Conservation (phyloP, 2,888 invertebrate species). For the Odontomyia ornata region DNA sequence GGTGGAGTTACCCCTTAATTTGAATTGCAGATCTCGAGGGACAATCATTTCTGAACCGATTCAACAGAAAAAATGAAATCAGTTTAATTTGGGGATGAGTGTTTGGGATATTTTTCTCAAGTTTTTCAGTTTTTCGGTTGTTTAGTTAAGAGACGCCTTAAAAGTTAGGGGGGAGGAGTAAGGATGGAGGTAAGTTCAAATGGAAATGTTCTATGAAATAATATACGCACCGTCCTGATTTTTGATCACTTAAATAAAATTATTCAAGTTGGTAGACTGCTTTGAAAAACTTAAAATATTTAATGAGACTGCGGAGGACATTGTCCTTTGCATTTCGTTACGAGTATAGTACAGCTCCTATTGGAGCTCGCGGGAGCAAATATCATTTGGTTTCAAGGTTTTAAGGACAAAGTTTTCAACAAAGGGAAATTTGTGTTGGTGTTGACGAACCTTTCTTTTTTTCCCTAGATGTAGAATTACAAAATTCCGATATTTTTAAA, state of each 20-base stretch:
- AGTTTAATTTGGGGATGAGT: slow-evolving; percentile 18
- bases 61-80: background rate
- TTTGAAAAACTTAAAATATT: background rate
- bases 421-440: no score
- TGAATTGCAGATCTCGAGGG: slow-evolving; percentile 39
- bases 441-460: no score
- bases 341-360: no score
- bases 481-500: no score
- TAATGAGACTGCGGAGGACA: background rate
- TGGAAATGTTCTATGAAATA: background rate
- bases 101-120: background rate
- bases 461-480: no score
- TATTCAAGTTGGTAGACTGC: background rate
- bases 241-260: background rate
- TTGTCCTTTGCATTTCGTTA: no score
- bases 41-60: slow-evolving; percentile 36
- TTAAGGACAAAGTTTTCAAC: no score
- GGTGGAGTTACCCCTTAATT: slow-evolving; percentile 39
- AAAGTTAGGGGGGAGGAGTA: background rate
- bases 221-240: background rate
- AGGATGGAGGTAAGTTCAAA: background rate
- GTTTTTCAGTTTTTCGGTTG: background rate
- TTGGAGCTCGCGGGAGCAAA: no score
- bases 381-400: no score
- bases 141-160: background rate